These are phyloP conservation scores for Calvadosia cruxmelitensis DNA, from an alignment of 30 jellyfish, hydroid and myxozoan genomes.

Conservation along the genomic window DNA sequence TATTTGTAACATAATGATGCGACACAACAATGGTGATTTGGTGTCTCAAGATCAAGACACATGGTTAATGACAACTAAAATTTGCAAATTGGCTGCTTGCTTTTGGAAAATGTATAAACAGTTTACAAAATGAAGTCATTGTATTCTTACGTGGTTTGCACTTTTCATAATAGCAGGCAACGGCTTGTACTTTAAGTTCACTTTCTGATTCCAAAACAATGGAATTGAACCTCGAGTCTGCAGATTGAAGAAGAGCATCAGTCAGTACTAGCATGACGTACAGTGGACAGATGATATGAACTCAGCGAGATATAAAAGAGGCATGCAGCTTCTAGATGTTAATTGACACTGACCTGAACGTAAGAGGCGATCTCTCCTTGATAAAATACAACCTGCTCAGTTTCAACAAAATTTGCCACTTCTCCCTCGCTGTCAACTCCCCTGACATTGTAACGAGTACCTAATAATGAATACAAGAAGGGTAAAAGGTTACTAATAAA, in stretches of 20 bases:
- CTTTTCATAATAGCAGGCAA: conserved; percentile 32
- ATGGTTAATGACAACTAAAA: too few relatives aligned
- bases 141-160: conserved; percentile 61
- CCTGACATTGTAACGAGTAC: conserved; percentile 90
- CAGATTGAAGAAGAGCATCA: background rate
- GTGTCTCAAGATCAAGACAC: too few relatives aligned
- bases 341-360: conserved; percentile 51
- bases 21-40: too few relatives aligned
- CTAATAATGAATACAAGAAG: too few relatives aligned
- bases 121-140: too few relatives aligned
- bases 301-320: background rate
- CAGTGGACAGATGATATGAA: too few relatives aligned
- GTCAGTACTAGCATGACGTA: too few relatives aligned
- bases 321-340: background rate
- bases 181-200: conserved; percentile 90
- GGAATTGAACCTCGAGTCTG: conserved; percentile 99
- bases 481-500: too few relatives aligned
- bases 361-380: conserved; percentile 78
- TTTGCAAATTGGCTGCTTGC: too few relatives aligned
- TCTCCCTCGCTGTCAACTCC: conserved; percentile 90
- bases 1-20: too few relatives aligned
- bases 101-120: too few relatives aligned
- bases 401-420: conserved; percentile 95
- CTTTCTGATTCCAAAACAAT: conserved; percentile 86
- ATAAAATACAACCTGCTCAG: conserved; percentile 65